Conservation (phyloP, 2,888 invertebrate genomes). For the Drosophila stalkeri region DNA sequence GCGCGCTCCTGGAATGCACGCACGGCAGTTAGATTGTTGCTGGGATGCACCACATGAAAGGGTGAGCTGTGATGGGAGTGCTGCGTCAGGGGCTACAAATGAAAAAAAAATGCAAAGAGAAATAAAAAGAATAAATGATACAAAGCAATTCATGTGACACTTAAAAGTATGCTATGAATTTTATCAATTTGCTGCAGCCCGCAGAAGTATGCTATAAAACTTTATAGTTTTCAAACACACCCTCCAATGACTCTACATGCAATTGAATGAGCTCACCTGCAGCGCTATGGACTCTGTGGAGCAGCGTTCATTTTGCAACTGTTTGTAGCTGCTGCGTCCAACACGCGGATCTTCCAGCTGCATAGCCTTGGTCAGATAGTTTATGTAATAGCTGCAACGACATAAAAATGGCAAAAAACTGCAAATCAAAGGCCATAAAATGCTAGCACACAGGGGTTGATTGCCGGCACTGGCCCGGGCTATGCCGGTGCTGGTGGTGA, state of each 20-base stretch:
- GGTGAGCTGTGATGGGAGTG: conserved; percentile 87
- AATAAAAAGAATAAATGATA: conserved; percentile 8
- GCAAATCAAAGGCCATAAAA: conserved; percentile 67
- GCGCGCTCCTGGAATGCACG: conserved; percentile 87
- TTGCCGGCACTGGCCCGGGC: conserved; percentile 15
- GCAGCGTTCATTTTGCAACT: conserved; percentile 86
- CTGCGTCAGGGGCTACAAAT: conserved; percentile 61
- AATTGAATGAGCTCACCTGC: conserved; percentile 86
- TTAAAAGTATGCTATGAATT: not conserved
- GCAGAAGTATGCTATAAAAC: conserved; percentile 5
- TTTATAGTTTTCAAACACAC: not conserved
- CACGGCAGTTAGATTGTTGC: conserved; percentile 87
- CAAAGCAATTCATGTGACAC: not conserved
- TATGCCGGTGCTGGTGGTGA: conserved; percentile 40
- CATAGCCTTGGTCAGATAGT: conserved; percentile 90
- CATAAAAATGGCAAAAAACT: conserved; percentile 40
- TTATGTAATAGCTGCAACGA: conserved; percentile 89
- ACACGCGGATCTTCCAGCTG: conserved; percentile 92
- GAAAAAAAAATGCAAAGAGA: conserved; percentile 6
- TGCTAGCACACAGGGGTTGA: conserved; percentile 47
- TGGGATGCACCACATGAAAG: conserved; percentile 91
- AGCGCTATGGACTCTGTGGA: conserved; percentile 88
- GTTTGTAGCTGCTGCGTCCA: conserved; percentile 86
- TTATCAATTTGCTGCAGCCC: not conserved
- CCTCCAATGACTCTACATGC: not conserved